Conservation (phyloP, 2,797 vertebrate genomes). For the Astyanax mexicanus region DNA sequence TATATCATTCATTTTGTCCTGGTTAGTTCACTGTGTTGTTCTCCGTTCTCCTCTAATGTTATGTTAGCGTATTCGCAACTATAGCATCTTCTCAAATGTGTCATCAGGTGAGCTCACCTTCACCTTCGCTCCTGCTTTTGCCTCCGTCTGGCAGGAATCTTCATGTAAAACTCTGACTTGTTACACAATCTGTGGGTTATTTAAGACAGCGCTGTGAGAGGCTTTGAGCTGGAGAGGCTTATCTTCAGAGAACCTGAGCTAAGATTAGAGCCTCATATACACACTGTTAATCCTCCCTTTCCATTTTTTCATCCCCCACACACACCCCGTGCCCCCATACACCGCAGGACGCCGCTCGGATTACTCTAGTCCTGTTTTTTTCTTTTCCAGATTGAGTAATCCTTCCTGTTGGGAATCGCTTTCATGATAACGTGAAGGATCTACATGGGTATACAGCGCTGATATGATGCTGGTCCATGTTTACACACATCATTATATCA, state of each 20-base stretch:
- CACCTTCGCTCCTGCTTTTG: conserved; percentile 36
- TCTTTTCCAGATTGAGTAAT: conserved; percentile 22
- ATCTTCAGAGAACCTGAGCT: conserved; percentile 39
- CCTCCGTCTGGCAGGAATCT: conserved; percentile 49
- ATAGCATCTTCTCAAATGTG: conserved; percentile 16
- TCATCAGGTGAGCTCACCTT: conserved; percentile 45
- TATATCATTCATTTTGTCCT: conserved; percentile 30
- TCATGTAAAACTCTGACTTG: conserved; percentile 67
- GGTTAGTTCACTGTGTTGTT: conserved; percentile 21
- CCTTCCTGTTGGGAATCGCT: conserved; percentile 12
- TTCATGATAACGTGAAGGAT: neutral
- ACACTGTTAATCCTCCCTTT: conserved; percentile 49
- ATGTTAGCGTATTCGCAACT: conserved; percentile 38
- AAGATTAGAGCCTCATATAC: conserved; percentile 55
- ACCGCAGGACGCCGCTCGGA: conserved; percentile 7
- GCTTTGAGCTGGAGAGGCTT: conserved; percentile 54
- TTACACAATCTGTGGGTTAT: conserved; percentile 67
- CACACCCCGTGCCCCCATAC: conserved; percentile 5
- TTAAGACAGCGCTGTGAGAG: conserved; percentile 52
- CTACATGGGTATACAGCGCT: neutral
- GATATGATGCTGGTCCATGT: neutral
- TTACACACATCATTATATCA: neutral
- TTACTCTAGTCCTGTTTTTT: conserved; percentile 30
- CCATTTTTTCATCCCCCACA: conserved; percentile 14
- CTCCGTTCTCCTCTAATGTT: no score